Percentiles rank a stretch among this genome's conserved stretches.
phyloP scores from a whole-genome alignment of 2,888 invertebrate species.

The Epistrophe eligans region DNA sequence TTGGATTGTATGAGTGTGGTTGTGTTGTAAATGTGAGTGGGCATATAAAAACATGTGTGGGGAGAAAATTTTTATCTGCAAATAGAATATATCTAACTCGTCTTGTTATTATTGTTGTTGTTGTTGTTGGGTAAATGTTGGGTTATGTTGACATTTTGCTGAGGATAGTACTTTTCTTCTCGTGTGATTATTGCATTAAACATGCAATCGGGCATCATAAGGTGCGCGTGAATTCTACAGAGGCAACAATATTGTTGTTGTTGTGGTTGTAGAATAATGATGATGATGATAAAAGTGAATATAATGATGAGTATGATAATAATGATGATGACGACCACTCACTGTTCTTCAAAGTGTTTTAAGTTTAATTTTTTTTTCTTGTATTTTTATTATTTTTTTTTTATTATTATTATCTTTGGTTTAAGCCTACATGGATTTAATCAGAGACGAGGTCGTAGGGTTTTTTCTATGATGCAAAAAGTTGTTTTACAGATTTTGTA shows the following conservation, averaged over 20 bases:
- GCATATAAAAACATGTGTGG: constrained; percentile 58
- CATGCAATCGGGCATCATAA: constrained; percentile 63
- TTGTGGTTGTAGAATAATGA: not conserved
- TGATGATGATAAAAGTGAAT: constrained; percentile 28
- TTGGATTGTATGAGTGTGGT: not conserved
- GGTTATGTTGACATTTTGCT: constrained; percentile 71
- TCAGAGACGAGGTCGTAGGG: constrained; percentile 44
- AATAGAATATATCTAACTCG: constrained; percentile 65
- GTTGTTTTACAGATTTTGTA: not conserved
- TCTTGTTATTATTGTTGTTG: constrained; percentile 13
- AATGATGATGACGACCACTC: constrained; percentile 61
- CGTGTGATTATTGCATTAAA: constrained; percentile 70
- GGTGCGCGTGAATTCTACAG: constrained; percentile 36
- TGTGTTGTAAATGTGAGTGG: constrained; percentile 59
- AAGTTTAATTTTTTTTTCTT: constrained; percentile 22
- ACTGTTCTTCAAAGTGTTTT: constrained; percentile 54
- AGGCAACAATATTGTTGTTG: constrained; percentile 34
- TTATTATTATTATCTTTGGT: constrained; percentile 50
- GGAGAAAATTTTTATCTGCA: constrained; percentile 69
- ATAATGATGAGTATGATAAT: constrained; percentile 41
- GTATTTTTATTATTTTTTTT: constrained; percentile 3
- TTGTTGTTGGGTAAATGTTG: constrained; percentile 36
- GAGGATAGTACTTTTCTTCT: constrained; percentile 56
- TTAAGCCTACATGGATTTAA: constrained; percentile 64
- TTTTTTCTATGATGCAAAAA: constrained; percentile 38